Conservation (phyloP, 2,113 vertebrate species). For the Sterrhoptilus dennistouni region DNA sequence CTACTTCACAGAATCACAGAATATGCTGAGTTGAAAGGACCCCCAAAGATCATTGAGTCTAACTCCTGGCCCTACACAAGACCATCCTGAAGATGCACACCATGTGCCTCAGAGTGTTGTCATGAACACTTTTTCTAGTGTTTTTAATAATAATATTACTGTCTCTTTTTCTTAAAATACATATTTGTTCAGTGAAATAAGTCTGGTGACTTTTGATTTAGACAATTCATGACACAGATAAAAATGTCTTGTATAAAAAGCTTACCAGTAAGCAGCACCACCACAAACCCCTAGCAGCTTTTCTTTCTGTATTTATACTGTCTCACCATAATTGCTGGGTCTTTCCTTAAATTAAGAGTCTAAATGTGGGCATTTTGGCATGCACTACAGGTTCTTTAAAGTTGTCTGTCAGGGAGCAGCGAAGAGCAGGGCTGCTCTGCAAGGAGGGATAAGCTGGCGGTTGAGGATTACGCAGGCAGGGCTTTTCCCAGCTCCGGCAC, state of each 20-base stretch:
- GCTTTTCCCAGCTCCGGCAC: not conserved
- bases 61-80: not conserved
- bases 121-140: not conserved
- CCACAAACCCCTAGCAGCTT: not conserved
- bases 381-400: not conserved
- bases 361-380: rapidly evolving
- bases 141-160: not conserved
- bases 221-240: not conserved
- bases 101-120: not conserved
- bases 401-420: not conserved
- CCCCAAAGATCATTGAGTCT: not conserved
- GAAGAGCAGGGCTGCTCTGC: not conserved
- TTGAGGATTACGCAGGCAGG: rapidly evolving
- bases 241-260: not conserved
- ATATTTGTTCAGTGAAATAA: not conserved
- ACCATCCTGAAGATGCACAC: not conserved
- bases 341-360: not conserved
- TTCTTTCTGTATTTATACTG: not conserved
- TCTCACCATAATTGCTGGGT: not conserved
- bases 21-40: not conserved
- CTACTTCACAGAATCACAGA: not conserved
- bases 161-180: not conserved
- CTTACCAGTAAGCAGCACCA: not conserved
- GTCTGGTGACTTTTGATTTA: not conserved
- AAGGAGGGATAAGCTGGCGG: not conserved